A percentile compares a stretch with the other conserved stretches of the same genome.
Evolutionary conservation across 2,797 vertebrate species (phyloP).

Genomic region (Sphaeramia orbicularis): DNA sequence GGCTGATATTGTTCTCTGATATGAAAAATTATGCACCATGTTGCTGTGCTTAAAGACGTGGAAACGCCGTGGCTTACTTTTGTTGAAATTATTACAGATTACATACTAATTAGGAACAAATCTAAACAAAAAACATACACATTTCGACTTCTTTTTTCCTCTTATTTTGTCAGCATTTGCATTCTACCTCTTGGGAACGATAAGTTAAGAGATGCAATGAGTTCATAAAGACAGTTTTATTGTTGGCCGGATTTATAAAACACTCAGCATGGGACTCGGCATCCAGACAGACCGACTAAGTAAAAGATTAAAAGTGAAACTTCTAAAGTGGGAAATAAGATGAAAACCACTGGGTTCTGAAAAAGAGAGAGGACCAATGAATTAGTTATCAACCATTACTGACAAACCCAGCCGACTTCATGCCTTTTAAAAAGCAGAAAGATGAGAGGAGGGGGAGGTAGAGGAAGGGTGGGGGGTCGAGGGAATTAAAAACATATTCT

Average conservation of each 20-base stretch:
- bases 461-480: slow-evolving; percentile 16
- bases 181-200: slow-evolving; percentile 41
- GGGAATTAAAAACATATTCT: slow-evolving; percentile 53
- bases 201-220: slow-evolving; percentile 43
- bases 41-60: slow-evolving; percentile 45
- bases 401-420: slow-evolving; percentile 72
- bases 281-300: slow-evolving; percentile 61
- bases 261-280: slow-evolving; percentile 48
- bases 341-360: slow-evolving; percentile 74
- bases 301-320: slow-evolving; percentile 80
- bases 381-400: slow-evolving; percentile 85
- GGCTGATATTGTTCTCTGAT: slow-evolving; percentile 72
- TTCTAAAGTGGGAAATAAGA: slow-evolving; percentile 76
- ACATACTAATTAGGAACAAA: slow-evolving; percentile 67
- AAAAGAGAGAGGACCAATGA: slow-evolving; percentile 73
- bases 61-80: slow-evolving; percentile 52
- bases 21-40: slow-evolving; percentile 62
- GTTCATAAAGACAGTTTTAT: slow-evolving; percentile 60
- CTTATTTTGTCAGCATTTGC: slow-evolving; percentile 24
- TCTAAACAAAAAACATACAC: slow-evolving; percentile 53
- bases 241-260: slow-evolving; percentile 58
- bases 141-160: slow-evolving; percentile 23
- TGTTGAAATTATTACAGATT: slow-evolving; percentile 63
- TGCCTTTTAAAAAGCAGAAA: slow-evolving; percentile 73
- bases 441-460: slow-evolving; percentile 2